phyloP scores from a whole-genome alignment of 2,797 vertebrate species.

The Rallus crepitans region DNA sequence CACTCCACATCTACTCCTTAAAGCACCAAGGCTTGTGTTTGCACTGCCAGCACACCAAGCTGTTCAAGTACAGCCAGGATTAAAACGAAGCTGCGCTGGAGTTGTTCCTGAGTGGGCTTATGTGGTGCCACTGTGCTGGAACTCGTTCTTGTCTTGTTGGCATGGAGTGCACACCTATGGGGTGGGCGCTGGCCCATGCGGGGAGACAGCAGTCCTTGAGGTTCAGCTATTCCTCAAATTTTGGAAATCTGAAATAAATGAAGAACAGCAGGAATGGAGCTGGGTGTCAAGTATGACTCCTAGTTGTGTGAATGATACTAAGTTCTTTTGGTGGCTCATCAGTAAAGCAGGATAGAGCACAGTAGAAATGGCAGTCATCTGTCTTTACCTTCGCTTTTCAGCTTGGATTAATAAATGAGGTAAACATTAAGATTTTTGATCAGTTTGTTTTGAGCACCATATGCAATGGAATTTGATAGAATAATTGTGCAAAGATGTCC shows the following conservation, averaged over 20 bases:
- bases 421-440: neutral
- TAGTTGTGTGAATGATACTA: neutral
- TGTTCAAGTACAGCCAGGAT: neutral
- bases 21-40: neutral
- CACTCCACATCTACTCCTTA: fast-evolving
- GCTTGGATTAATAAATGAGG: neutral
- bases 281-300: neutral
- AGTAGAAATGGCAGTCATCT: neutral
- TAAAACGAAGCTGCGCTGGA: neutral
- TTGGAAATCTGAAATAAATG: neutral
- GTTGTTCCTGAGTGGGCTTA: neutral
- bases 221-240: neutral
- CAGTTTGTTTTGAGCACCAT: neutral
- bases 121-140: neutral
- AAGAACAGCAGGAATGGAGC: neutral
- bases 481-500: neutral
- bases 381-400: neutral
- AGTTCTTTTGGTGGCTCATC: neutral
- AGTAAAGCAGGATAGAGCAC: neutral
- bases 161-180: fast-evolving
- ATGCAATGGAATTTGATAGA: neutral
- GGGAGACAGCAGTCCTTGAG: neutral
- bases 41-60: neutral
- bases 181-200: neutral
- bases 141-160: neutral